Conservation (phyloP, 2,797 vertebrate species). For the Neoniphon sammara region DNA sequence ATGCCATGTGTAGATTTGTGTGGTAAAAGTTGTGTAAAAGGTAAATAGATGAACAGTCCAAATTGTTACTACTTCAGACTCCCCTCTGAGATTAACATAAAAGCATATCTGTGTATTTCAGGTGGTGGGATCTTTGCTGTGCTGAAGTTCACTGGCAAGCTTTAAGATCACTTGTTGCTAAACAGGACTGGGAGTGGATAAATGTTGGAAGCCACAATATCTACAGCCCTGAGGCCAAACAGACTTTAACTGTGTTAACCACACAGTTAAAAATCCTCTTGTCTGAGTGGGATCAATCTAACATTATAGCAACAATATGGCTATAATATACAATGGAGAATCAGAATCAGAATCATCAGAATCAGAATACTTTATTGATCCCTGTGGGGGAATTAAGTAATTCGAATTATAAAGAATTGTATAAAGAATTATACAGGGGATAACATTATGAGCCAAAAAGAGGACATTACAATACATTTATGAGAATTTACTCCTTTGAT, state of each 20-base stretch:
- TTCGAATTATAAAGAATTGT: no score
- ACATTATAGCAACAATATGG: neutral
- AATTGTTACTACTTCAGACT: neutral
- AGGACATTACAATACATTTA: slow-evolving; percentile 22
- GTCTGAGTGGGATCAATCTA: slow-evolving; percentile 31
- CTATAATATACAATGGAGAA: neutral
- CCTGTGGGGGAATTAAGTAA: no score
- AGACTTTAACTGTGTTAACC: neutral
- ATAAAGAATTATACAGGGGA: neutral
- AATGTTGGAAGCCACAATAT: neutral
- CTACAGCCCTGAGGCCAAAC: neutral
- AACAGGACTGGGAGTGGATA: neutral
- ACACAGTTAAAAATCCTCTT: neutral
- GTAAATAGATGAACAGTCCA: neutral
- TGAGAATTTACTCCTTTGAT: neutral
- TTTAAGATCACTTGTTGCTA: slow-evolving; percentile 35
- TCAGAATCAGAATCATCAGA: no score
- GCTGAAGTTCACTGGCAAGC: slow-evolving; percentile 69
- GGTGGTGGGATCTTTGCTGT: slow-evolving; percentile 77
- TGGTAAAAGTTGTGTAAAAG: no score
- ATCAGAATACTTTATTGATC: no score
- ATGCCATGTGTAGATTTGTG: no score
- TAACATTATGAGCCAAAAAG: slow-evolving; percentile 20
- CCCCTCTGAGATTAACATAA: neutral
- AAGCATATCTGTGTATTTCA: slow-evolving; percentile 59